Percentiles rank a stretch among this genome's conserved stretches.
phyloP scores from a whole-genome alignment of 2,113 vertebrate species.

The Astatotilapia flaviijosephi region DNA sequence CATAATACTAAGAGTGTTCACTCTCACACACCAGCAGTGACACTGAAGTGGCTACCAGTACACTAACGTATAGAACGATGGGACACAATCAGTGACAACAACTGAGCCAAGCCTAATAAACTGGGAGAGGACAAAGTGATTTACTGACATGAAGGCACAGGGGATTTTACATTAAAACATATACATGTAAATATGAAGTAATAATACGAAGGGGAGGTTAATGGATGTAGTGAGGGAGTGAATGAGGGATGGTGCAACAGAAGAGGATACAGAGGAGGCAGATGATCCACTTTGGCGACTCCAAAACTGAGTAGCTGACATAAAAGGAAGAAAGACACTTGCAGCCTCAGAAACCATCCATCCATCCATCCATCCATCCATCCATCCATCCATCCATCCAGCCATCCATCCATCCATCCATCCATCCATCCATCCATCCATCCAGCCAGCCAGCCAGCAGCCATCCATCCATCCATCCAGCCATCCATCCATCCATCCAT shows the following conservation, averaged over 20 bases:
- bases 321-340: neutral
- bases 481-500: too few species aligned
- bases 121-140: neutral
- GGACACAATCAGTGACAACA: neutral
- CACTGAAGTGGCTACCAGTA: neutral
- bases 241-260: neutral
- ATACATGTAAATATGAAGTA: neutral
- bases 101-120: neutral
- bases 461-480: accelerated
- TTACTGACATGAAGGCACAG: neutral
- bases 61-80: neutral
- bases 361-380: neutral
- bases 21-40: neutral
- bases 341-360: neutral
- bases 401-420: too few species aligned
- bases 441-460: accelerated
- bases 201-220: neutral
- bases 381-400: neutral
- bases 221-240: neutral
- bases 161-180: neutral
- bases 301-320: neutral
- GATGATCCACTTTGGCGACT: neutral
- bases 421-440: accelerated
- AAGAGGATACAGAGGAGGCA: neutral
- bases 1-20: slow-evolving; percentile 32